Percentiles rank a stretch among this genome's conserved stretches.
phyloP scores from a whole-genome alignment of 2,888 invertebrate genomes.

The Phyllotreta striolata region DNA sequence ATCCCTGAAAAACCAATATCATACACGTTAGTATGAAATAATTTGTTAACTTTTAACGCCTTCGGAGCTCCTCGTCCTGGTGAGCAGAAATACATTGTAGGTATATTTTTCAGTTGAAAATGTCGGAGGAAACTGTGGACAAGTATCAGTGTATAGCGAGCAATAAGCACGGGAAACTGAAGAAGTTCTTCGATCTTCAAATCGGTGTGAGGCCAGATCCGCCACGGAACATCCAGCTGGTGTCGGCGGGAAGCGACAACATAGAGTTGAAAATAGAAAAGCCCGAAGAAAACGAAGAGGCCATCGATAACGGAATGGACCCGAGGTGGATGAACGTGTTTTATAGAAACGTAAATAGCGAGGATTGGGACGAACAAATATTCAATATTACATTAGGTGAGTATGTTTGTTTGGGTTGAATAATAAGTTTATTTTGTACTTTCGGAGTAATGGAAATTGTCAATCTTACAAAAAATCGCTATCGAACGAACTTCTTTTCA shows the following conservation, averaged over 20 bases:
- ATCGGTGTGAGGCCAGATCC: constrained; percentile 65
- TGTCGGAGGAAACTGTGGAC: constrained; percentile 59
- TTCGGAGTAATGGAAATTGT: not conserved
- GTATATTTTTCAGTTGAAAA: constrained; percentile 51
- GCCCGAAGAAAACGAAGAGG: constrained; percentile 45
- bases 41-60: too few species aligned
- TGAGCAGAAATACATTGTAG: not conserved
- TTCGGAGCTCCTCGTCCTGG: too few species aligned
- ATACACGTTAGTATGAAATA: too few species aligned
- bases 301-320: constrained; percentile 49
- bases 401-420: not conserved
- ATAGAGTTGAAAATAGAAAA: constrained; percentile 52
- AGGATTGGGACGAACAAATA: constrained; percentile 38
- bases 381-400: constrained; percentile 29
- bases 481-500: not conserved
- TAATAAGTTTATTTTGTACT: not conserved
- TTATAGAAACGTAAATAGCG: constrained; percentile 45
- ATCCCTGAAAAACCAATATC: too few species aligned
- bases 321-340: constrained; percentile 52
- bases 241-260: constrained; percentile 49
- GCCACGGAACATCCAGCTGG: constrained; percentile 56
- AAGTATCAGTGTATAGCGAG: constrained; percentile 65
- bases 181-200: constrained; percentile 62
- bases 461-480: not conserved
- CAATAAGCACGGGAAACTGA: constrained; percentile 64